Conservation (phyloP, 1,140 invertebrate species). For the Drosophila tropicalis region DNA sequence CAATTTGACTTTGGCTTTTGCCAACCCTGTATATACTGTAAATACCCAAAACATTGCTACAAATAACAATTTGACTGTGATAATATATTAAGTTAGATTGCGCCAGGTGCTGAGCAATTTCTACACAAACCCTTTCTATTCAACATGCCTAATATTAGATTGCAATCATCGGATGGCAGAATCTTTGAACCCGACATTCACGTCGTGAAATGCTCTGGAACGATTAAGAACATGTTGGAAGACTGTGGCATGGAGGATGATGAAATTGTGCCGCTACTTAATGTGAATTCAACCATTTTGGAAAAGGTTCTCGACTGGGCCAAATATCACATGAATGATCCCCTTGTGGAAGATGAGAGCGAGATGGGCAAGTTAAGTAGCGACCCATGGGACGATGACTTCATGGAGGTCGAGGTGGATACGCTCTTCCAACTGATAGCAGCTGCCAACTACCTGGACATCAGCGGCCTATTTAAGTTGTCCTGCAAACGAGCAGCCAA, state of each 20-base stretch:
- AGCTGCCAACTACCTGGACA: slow-evolving; percentile 99
- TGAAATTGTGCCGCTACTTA: slow-evolving; percentile 98
- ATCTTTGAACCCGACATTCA: slow-evolving; percentile 98
- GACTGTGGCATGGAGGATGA: slow-evolving; percentile 97
- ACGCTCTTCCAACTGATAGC: slow-evolving; percentile 97
- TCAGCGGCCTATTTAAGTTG: slow-evolving; percentile 97
- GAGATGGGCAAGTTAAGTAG: too few relatives aligned
- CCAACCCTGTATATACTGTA: too few relatives aligned
- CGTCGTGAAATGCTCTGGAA: slow-evolving; percentile 98
- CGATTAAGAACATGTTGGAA: slow-evolving; percentile 99
- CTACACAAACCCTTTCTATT: slow-evolving; percentile 4
- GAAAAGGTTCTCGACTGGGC: slow-evolving; percentile 98
- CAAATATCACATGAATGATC: slow-evolving; percentile 97
- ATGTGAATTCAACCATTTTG: slow-evolving; percentile 98
- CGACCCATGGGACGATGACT: slow-evolving; percentile 99
- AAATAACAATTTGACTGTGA: too few relatives aligned
- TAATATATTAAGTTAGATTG: too few relatives aligned
- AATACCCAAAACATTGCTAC: too few relatives aligned
- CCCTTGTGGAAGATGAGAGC: slow-evolving; percentile 98
- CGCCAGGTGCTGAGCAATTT: too few relatives aligned
- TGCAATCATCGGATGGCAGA: slow-evolving; percentile 98
- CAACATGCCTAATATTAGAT: slow-evolving; percentile 95
- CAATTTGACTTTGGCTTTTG: too few relatives aligned
- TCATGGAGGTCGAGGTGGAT: slow-evolving; percentile 98
- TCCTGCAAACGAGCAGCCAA: slow-evolving; percentile 99